These are phyloP conservation scores for Montipora efflorescens DNA, from an alignment of 64 coral and sea anemone species.

Conservation along the genomic window DNA sequence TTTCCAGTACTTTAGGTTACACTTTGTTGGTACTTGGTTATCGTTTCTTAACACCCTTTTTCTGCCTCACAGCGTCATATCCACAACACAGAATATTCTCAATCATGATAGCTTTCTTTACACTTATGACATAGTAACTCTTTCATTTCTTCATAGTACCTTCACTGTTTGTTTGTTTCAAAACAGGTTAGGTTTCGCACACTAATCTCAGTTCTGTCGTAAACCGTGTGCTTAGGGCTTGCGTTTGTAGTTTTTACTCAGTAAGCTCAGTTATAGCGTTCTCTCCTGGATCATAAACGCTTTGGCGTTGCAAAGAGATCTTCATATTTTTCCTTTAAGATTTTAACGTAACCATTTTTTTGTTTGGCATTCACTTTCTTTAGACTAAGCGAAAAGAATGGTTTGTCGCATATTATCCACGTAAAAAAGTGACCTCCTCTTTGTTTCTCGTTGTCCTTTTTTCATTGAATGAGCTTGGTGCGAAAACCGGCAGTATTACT, in stretches of 20 bases:
- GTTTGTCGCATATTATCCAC: slow-evolving; percentile 1
- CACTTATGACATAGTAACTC: too few species aligned
- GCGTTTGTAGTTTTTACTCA: too few species aligned
- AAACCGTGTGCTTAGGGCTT: too few species aligned
- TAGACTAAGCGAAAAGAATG: neutral
- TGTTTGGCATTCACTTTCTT: neutral
- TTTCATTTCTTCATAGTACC: neutral
- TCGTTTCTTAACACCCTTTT: too few species aligned
- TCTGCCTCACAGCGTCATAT: too few species aligned
- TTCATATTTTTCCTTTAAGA: slow-evolving; percentile 35
- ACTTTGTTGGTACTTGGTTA: too few species aligned
- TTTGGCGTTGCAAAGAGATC: slow-evolving; percentile 14
- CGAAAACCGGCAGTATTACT: too few species aligned
- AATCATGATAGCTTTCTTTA: too few species aligned
- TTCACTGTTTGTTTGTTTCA: neutral
- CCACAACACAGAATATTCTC: too few species aligned
- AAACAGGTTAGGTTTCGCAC: neutral
- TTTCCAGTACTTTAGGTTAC: neutral
- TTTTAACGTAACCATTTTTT: neutral
- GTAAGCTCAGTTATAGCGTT: neutral
- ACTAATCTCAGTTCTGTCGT: too few species aligned
- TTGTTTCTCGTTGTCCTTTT: neutral
- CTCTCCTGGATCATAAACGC: neutral
- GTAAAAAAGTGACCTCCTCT: neutral
- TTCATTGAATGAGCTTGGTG: too few species aligned